Evolutionary conservation across 1,140 invertebrate genomes (phyloP), one percentile per base, ranked within the genome.

Genomic region (Drosophila quadrilineata): DNA sequence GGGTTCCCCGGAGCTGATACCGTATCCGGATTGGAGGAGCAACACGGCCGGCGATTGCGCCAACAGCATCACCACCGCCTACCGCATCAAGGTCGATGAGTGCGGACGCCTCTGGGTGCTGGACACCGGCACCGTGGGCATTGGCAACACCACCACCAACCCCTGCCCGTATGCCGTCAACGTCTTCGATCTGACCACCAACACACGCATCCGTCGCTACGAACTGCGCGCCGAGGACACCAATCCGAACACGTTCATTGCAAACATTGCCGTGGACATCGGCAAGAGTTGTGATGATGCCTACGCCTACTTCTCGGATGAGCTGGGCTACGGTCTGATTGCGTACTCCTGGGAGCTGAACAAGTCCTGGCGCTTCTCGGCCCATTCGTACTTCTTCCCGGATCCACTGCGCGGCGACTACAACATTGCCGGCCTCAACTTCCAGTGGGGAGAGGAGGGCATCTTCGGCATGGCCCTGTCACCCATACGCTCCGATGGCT

Each of bases 41-140:
- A 96, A 96, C 75, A 92, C 92, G 58, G 91, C 94, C 26, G 95
- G 94, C 8, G 93, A 94, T 75, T 96, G 95, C 71, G 92, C 93
- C 33, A 92, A 88, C 56, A 94, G 94, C 10, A 91, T 96, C 1
- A 95, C 93, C 16, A 96, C 94, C 3, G 94, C 93, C 3, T 96
- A 96, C 88, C 91, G 94, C 65, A 92, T 94, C 29, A 93, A 94
- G 72, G 94, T 93, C 0, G 95, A 96, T 60, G 90, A 91, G 56
- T 96, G 95, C 77, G 93, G 95, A 56, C 91, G 95, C 56, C 91
- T 96, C 0, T 96, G 95, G 95, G 94, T 95, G 0, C 88, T 96
- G 22, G 95, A 96, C 76, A 94, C 94, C 3, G 95, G 95, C 52
- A 96, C 95, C 12, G 94, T 95, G 72, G 95, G 95, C 60, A 95